Conservation (phyloP, 2,113 vertebrate species). For the Struthio camelus region DNA sequence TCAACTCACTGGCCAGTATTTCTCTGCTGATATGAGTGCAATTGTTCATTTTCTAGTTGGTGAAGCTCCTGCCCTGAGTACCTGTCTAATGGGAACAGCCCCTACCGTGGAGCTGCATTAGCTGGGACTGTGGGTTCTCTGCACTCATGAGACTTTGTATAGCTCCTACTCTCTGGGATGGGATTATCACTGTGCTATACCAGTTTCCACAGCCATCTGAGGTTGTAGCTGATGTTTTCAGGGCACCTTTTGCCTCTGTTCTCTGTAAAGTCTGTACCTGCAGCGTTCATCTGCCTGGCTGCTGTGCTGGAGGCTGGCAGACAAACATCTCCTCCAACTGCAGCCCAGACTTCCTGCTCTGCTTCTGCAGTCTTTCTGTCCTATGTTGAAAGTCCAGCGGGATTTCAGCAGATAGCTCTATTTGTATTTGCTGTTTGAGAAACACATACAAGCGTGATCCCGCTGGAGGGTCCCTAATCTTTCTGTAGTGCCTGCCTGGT, state of each 20-base stretch:
- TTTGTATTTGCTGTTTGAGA: background rate
- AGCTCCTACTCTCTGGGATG: too few species aligned
- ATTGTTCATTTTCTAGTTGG: background rate
- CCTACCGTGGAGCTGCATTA: background rate
- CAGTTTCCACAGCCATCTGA: background rate
- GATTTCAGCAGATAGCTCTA: background rate
- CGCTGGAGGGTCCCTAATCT: background rate
- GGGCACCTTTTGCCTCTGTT: background rate
- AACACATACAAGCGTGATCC: background rate
- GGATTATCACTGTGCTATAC: background rate
- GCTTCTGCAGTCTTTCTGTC: background rate
- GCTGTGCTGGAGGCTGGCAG: background rate
- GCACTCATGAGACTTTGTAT: background rate
- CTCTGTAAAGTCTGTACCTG: background rate
- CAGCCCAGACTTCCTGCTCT: background rate
- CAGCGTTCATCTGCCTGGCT: background rate
- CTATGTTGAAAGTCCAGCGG: accelerated
- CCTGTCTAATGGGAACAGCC: background rate
- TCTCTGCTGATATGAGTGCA: background rate
- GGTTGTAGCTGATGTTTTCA: background rate
- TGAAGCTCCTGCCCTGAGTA: background rate
- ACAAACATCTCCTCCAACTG: background rate
- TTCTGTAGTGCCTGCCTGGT: background rate
- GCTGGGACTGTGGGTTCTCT: background rate
- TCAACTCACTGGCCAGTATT: background rate